phyloP scores from a whole-genome alignment of 2,888 invertebrate genomes.

The Eilema depressum region DNA sequence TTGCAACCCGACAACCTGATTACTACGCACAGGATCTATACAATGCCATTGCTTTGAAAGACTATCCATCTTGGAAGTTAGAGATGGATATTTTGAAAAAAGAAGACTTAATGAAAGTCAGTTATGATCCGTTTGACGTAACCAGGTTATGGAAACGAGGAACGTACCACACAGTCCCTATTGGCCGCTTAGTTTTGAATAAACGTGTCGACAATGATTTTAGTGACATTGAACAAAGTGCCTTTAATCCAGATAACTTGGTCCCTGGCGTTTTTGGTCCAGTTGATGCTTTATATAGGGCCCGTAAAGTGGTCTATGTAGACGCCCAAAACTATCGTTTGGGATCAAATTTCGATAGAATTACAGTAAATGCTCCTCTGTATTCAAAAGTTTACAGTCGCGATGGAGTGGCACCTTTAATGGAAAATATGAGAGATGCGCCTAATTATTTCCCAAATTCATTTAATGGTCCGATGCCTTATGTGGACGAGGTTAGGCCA shows the following conservation, averaged over 20 bases:
- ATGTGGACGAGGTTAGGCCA: constrained; percentile 76
- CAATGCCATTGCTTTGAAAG: constrained; percentile 92
- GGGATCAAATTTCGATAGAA: constrained; percentile 67
- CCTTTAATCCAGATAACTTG: constrained; percentile 69
- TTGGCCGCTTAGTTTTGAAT: constrained; percentile 67
- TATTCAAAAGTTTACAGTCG: constrained; percentile 65
- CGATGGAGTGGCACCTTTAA: constrained; percentile 88
- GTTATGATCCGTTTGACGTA: constrained; percentile 74
- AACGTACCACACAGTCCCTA: constrained; percentile 63
- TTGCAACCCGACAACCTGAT: constrained; percentile 92
- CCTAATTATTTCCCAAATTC: constrained; percentile 98
- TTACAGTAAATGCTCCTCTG: constrained; percentile 66
- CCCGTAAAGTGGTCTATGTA: constrained; percentile 63
- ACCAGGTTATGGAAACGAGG: constrained; percentile 72
- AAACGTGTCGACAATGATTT: constrained; percentile 68
- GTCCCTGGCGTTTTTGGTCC: constrained; percentile 77
- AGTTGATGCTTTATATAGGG: constrained; percentile 64
- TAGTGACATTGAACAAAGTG: constrained; percentile 62
- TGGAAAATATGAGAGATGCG: constrained; percentile 93
- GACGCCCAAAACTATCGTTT: constrained; percentile 72
- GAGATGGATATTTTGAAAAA: constrained; percentile 70
- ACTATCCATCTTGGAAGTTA: constrained; percentile 73
- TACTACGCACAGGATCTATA: constrained; percentile 93
- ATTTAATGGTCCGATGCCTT: constrained; percentile 93
- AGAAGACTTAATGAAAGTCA: constrained; percentile 57